A percentile compares a stretch with the other conserved stretches of the same genome.
Conservation (phyloP, 2,888 invertebrate species). For the Hyles lineata region DNA sequence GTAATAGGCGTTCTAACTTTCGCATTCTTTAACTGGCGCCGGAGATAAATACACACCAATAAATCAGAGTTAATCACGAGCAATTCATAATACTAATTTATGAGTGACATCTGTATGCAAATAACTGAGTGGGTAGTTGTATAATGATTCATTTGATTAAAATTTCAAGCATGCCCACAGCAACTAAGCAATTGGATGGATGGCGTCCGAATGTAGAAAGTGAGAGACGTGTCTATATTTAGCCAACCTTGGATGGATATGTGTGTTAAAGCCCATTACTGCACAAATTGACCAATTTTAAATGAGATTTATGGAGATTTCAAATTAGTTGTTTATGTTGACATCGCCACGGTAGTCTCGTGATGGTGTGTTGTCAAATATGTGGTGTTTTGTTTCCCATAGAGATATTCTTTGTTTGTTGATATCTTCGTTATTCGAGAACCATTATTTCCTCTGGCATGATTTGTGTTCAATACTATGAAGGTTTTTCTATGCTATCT, state of each 20-base stretch:
- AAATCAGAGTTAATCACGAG: conserved; percentile 3
- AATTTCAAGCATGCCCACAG: background rate
- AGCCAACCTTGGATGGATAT: conserved; percentile 14
- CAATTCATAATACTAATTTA: conserved; percentile 1
- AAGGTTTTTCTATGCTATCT: too few species aligned
- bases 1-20: background rate
- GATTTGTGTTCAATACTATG: background rate
- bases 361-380: background rate
- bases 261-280: background rate
- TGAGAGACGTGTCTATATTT: conserved; percentile 26
- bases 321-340: background rate
- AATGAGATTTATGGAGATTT: conserved; percentile 13
- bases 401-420: background rate
- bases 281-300: conserved; percentile 7
- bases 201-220: conserved; percentile 22
- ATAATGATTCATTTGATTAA: conserved; percentile 2
- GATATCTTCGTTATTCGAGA: background rate
- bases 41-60: background rate
- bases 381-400: background rate
- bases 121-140: background rate
- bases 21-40: background rate
- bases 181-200: background rate
- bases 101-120: conserved; percentile 6
- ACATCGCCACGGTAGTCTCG: background rate
- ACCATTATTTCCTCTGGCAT: background rate